Percentiles rank a stretch among this genome's conserved stretches.
Evolutionary conservation across 2,797 vertebrate genomes (phyloP).

Genomic region (Mormyrus hasselquistii): DNA sequence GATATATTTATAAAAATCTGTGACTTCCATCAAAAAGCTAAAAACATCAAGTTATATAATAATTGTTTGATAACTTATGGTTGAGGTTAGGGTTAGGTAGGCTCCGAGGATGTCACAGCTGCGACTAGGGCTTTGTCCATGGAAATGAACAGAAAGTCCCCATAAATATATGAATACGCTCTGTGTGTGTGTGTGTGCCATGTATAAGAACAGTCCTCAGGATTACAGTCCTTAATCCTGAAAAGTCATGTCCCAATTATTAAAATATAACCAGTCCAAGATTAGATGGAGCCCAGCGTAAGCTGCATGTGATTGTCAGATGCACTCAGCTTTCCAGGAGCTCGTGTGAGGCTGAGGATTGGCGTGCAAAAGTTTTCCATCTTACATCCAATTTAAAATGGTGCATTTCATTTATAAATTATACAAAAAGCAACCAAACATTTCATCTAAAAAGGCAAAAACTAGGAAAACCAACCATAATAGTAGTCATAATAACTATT

Average conservation of each 20-base stretch:
- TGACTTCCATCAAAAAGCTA: neutral
- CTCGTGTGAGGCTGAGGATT: neutral
- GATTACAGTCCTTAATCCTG: constrained; percentile 43
- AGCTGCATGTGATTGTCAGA: constrained; percentile 53
- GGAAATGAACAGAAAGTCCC: neutral
- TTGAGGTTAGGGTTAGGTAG: neutral
- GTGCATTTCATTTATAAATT: neutral
- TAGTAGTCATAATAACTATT: neutral
- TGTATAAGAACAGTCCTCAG: neutral
- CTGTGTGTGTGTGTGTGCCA: neutral
- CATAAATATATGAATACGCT: neutral
- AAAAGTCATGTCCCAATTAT: constrained; percentile 42
- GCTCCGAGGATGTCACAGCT: neutral
- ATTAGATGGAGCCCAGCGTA: constrained; percentile 44
- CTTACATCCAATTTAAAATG: neutral
- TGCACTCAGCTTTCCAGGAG: constrained; percentile 30
- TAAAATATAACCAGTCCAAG: constrained; percentile 41
- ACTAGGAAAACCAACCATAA: neutral
- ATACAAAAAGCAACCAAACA: neutral
- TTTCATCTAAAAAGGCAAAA: neutral
- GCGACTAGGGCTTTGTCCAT: neutral
- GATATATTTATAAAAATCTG: neutral
- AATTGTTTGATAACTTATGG: neutral
- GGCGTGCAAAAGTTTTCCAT: neutral
- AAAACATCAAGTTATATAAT: neutral